Percentiles rank a stretch among this genome's conserved stretches.
phyloP scores from a whole-genome alignment of 2,888 invertebrate genomes.

The Drosophila koepferae region DNA sequence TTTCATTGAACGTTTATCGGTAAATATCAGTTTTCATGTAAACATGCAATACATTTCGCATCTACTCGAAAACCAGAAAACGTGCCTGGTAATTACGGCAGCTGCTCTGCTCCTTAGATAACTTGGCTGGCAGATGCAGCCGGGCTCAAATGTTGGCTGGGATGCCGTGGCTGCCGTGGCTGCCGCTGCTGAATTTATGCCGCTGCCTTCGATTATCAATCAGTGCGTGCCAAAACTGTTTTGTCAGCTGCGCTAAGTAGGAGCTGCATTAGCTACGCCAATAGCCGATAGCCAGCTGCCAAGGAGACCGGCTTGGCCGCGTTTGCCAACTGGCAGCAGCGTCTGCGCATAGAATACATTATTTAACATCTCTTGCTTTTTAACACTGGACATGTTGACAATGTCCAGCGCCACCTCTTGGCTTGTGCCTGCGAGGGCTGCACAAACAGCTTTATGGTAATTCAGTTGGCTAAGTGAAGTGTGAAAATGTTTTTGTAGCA shows the following conservation, averaged over 20 bases:
- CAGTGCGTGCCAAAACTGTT: slow-evolving; percentile 81
- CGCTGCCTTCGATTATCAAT: slow-evolving; percentile 73
- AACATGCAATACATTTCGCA: slow-evolving; percentile 80
- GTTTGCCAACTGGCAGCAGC: slow-evolving; percentile 26
- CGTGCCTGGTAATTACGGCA: slow-evolving; percentile 71
- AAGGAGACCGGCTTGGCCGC: slow-evolving; percentile 47
- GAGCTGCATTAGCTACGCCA: slow-evolving; percentile 63
- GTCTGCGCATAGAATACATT: slow-evolving; percentile 71
- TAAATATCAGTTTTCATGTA: slow-evolving; percentile 80
- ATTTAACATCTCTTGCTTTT: slow-evolving; percentile 37
- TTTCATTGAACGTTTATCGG: slow-evolving; percentile 81
- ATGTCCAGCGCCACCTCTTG: slow-evolving; percentile 62
- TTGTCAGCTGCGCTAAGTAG: slow-evolving; percentile 77
- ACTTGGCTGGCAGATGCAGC: slow-evolving; percentile 27
- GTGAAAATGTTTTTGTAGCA: neutral
- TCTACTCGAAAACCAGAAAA: slow-evolving; percentile 52
- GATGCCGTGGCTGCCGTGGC: slow-evolving; percentile 2
- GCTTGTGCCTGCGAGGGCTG: slow-evolving; percentile 60
- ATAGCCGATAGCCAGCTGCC: slow-evolving; percentile 35
- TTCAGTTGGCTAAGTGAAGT: neutral
- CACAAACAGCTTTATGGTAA: slow-evolving; percentile 27
- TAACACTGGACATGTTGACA: slow-evolving; percentile 62
- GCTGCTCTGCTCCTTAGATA: slow-evolving; percentile 52
- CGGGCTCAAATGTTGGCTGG: neutral
- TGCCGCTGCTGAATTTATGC: slow-evolving; percentile 32